phyloP scores from a whole-genome alignment of 2,113 vertebrate genomes.

The Alouatta palliata region DNA sequence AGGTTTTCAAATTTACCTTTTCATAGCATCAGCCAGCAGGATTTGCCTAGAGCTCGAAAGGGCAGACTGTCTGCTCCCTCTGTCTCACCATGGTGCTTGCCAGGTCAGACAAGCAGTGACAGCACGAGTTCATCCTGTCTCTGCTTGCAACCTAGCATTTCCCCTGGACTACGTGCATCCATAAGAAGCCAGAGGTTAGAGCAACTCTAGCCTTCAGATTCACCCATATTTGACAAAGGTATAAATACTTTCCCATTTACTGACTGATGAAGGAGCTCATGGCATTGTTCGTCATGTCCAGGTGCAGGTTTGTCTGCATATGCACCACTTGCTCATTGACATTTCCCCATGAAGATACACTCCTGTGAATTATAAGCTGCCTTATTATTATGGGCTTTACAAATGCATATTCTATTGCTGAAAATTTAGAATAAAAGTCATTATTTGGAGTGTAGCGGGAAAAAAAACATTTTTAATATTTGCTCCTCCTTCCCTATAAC shows the following conservation, averaged over 20 bases:
- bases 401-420: neutral
- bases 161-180: neutral
- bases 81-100: neutral
- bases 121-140: neutral
- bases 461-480: conserved; percentile 34
- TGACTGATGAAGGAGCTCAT: neutral
- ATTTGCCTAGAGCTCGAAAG: conserved; percentile 13
- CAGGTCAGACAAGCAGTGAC: neutral
- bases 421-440: conserved; percentile 36
- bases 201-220: neutral
- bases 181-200: neutral
- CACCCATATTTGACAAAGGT: neutral
- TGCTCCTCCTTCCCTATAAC: neutral
- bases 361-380: neutral
- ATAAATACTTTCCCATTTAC: neutral
- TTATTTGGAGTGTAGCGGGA: conserved; percentile 31
- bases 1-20: conserved; percentile 48
- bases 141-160: neutral
- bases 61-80: neutral
- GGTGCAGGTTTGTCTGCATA: neutral
- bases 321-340: neutral
- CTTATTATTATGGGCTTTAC: conserved; percentile 41
- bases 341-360: neutral
- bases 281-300: neutral
- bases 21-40: neutral